Evolutionary conservation across 2,888 invertebrate genomes (phyloP).

Genomic region (Noctua janthe): DNA sequence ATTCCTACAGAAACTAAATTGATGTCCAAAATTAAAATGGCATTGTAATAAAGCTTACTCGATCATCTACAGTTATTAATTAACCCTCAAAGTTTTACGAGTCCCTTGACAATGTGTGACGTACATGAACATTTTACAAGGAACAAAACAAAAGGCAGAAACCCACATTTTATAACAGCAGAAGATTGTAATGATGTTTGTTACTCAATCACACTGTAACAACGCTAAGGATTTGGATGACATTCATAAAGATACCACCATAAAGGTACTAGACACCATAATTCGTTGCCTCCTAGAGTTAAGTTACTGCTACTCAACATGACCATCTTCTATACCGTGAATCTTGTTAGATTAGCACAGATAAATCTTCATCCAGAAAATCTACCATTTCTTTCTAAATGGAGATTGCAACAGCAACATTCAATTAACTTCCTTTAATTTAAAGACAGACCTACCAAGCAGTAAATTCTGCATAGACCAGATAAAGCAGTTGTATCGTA

Average conservation of each 20-base stretch:
- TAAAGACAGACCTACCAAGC: constrained; percentile 4
- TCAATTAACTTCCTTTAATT: constrained; percentile 22
- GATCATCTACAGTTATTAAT: constrained; percentile 40
- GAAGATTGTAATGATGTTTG: constrained; percentile 1
- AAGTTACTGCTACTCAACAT: no score
- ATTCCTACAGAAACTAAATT: constrained; percentile 29
- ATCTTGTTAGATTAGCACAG: constrained; percentile 4
- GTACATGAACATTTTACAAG: constrained; percentile 24
- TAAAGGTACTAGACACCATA: no score
- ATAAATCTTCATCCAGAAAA: constrained; percentile 20
- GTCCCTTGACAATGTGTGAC: constrained; percentile 36
- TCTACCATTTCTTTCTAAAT: constrained; percentile 10
- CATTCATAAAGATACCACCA: constrained; percentile 1
- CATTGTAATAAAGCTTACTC: constrained; percentile 47
- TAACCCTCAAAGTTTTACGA: constrained; percentile 42
- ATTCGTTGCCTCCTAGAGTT: no score
- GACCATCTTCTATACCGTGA: no score
- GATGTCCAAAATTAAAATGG: constrained; percentile 35
- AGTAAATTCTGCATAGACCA: constrained; percentile 29
- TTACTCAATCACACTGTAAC: not conserved
- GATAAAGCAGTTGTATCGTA: constrained; percentile 19
- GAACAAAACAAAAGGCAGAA: not conserved
- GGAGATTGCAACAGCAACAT: not conserved
- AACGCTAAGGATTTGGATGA: not conserved
- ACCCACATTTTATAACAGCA: constrained; percentile 10